A percentile compares a stretch with the other conserved stretches of the same genome.
Conservation (phyloP, 2,888 invertebrate genomes). For the Torymus aiolomorphi region DNA sequence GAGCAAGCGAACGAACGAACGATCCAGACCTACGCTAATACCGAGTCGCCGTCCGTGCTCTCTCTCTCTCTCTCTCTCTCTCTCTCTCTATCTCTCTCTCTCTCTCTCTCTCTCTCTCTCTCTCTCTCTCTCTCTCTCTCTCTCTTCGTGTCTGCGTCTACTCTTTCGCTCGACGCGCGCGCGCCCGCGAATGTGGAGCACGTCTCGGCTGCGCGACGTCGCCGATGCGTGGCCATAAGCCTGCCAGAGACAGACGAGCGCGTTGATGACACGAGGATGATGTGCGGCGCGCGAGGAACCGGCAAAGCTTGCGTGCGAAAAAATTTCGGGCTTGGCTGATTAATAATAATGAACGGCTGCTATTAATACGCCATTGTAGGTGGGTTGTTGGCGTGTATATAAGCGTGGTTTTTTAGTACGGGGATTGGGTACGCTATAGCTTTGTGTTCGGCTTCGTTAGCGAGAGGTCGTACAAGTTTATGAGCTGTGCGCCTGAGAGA, state of each 20-base stretch:
- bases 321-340: constrained; percentile 14
- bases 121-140: constrained; percentile 26
- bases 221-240: background rate
- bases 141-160: constrained; percentile 11
- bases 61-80: constrained; percentile 16
- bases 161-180: background rate
- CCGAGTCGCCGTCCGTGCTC: background rate
- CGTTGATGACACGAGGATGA: too few species aligned
- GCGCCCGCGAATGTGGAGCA: constrained; percentile 17
- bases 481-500: background rate
- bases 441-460: background rate
- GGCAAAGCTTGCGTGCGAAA: background rate
- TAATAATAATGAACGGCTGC: constrained; percentile 19
- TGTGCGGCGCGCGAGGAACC: too few species aligned
- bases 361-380: constrained; percentile 29
- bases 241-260: too few species aligned
- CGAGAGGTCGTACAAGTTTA: background rate
- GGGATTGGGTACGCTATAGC: background rate
- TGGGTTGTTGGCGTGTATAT: background rate
- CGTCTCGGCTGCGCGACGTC: background rate
- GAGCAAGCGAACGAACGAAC: background rate
- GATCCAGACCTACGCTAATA: constrained; percentile 49
- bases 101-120: background rate
- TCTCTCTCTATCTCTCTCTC: constrained; percentile 37
- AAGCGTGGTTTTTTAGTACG: background rate